Evolutionary conservation across 2,113 vertebrate species (phyloP), one percentile per base, ranked within the genome.

Genomic region (Morone saxatilis): DNA sequence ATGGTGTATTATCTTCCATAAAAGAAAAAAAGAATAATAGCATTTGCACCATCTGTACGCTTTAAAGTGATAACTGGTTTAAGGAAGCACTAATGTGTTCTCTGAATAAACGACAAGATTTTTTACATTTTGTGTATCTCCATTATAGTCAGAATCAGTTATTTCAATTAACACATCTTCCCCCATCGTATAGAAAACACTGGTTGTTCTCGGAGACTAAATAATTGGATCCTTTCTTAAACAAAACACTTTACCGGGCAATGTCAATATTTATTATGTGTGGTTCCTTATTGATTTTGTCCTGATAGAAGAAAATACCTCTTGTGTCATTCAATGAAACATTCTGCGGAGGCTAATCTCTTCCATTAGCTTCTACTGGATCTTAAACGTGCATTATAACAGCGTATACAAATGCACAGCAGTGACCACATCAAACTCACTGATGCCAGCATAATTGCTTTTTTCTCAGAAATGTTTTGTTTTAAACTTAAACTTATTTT

Each of bases 71-170:
- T 87, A 88, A 91, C 72, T 88, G 87, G 90, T 86, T 93, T 85
- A 88, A 88, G 79, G 88, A 92, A 92, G 90, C 93, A 92, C 92
- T 94, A 92, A 93, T 93, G 90, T 94, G 91, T 92, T 93, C 89
- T 94, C 89, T 91, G 88, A 95, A 94, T 91, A 89, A 94, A 94
- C 90, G 87, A 89, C 90, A 85, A 91, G 72, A 68, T 79, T 86
- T 90, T 92, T 84, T 86, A 66, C 81, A 78, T 86, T 76, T 86
- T 93, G 88, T 92, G 86, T 88, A 87, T 86, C 78, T 94, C 84
- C 69, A 93, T 94, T 88, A 83, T 76, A 81, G 81, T 69, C 78
- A 16, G 19, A 84, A 86, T 81, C 45, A 56, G 36, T 88, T 86
- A 68, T 86, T 75, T 87, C 43, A 89, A 84, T 77, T 78, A 88